These are phyloP conservation scores for Pangasius krempfi DNA, from an alignment of 2,797 vertebrate species.

Conservation along the genomic window DNA sequence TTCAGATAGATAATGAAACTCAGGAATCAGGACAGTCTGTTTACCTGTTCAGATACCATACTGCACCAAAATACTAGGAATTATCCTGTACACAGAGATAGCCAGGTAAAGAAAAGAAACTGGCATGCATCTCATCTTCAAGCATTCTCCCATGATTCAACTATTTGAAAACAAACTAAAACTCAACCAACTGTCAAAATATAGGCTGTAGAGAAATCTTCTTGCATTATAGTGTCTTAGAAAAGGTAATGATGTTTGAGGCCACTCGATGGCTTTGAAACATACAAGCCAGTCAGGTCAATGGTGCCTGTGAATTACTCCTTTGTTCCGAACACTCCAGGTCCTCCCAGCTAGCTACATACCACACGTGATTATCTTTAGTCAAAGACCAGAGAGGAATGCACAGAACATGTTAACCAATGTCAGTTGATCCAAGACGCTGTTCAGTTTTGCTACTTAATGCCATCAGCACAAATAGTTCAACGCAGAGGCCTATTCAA, in stretches of 20 bases:
- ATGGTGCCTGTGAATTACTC: constrained; percentile 50
- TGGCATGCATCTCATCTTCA: not conserved
- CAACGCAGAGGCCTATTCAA: not conserved
- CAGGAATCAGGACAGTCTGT: not conserved
- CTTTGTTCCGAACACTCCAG: constrained; percentile 55
- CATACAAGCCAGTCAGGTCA: constrained; percentile 37
- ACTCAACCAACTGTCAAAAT: not conserved
- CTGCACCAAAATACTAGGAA: not conserved
- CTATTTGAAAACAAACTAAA: not conserved
- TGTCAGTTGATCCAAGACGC: constrained; percentile 15
- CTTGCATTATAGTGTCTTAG: not conserved
- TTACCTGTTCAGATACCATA: not conserved
- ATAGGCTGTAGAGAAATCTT: not conserved
- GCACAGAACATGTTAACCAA: constrained; percentile 32
- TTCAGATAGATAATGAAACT: not conserved
- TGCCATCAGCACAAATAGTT: not conserved
- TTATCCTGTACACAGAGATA: not conserved
- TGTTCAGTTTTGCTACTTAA: constrained; percentile 4
- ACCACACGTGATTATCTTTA: constrained; percentile 62
- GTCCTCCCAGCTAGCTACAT: constrained; percentile 55
- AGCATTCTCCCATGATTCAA: not conserved
- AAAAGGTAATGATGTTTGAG: constrained; percentile 13
- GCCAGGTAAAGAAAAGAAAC: too few relatives aligned
- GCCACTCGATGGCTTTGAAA: constrained; percentile 4
- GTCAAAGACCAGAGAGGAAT: constrained; percentile 54